Percentiles rank a stretch among this genome's conserved stretches.
Evolutionary conservation across 2,797 vertebrate species (phyloP).

Genomic region (Merluccius polli): DNA sequence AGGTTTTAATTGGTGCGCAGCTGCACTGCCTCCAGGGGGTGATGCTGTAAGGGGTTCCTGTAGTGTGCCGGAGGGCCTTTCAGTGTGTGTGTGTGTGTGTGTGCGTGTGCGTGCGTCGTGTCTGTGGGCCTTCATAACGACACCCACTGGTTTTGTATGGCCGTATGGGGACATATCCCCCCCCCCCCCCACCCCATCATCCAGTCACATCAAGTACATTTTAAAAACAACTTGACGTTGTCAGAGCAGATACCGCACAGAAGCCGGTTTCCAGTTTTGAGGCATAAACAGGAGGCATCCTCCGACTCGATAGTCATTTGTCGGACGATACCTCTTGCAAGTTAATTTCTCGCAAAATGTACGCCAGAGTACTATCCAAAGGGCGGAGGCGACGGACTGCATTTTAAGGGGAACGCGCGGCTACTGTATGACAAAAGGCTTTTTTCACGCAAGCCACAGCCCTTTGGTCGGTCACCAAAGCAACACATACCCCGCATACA

Average conservation of each 20-base stretch:
- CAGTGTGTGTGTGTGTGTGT: no score
- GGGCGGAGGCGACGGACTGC: no score
- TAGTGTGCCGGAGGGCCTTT: no score
- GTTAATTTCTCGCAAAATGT: neutral
- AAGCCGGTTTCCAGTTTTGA: neutral
- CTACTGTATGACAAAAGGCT: neutral
- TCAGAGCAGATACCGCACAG: neutral
- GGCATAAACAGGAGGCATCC: neutral
- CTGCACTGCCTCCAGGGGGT: neutral
- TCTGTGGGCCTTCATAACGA: neutral
- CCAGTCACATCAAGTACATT: no score
- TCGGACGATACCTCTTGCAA: neutral
- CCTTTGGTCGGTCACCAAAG: neutral
- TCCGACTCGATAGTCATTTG: neutral
- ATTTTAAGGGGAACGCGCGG: neutral
- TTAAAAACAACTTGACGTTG: no score
- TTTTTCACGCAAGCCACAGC: neutral
- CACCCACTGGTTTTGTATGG: neutral
- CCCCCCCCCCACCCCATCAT: no score
- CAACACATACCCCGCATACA: neutral
- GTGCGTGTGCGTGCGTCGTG: no score
- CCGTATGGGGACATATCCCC: neutral
- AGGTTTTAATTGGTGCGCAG: neutral
- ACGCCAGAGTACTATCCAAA: neutral
- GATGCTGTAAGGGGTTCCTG: neutral